Evolutionary conservation across 2,113 vertebrate species (phyloP), one percentile per base, ranked within the genome.

Genomic region (Hucho hucho): DNA sequence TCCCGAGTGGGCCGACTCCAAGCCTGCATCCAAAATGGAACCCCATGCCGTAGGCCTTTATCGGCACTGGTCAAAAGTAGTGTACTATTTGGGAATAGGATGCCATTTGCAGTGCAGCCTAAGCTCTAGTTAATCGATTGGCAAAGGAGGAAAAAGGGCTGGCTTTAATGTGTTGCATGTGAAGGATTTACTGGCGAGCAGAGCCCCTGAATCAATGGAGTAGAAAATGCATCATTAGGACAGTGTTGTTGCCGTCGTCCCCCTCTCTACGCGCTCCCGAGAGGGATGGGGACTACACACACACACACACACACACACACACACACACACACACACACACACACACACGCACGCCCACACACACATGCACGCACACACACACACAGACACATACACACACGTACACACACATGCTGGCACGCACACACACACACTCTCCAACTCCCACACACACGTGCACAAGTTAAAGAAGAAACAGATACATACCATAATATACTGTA

Each of bases 221-320:
- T 89, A 90, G 93, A 92, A 93, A 91, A 94, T 91, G 91, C 89
- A 91, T 93, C 91, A 92, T 92, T 92, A 93, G 89, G 84, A 90
- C 86, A 83, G 85, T 83, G 88, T 84, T 80, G 68, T 63, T 61
- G 61, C 4, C 67, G 49, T 68, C 46, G 12, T 78, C 78, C 70
- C 53, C 24, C 70, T 64, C 32, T 32, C 61, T 49, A 49, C 63
- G 24, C 3, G 4, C 25, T 77, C 70, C 22, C 75, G 26, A 16
- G 24, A 70, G 75, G 72, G 73, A 74, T 29, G 28, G 43, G 32
- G 69, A 82, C 46, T 4, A 53, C 76, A 77, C 70, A 77, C 64
- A 70, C 79, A 81, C 28, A 4, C 29, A 66, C 5, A 66, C 67
- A 49, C 37, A 37, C 37, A 37, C 58, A 70, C 82, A 66, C 69